phyloP scores from a whole-genome alignment of 2,888 invertebrate genomes.

The Drosophila flavopinicola region DNA sequence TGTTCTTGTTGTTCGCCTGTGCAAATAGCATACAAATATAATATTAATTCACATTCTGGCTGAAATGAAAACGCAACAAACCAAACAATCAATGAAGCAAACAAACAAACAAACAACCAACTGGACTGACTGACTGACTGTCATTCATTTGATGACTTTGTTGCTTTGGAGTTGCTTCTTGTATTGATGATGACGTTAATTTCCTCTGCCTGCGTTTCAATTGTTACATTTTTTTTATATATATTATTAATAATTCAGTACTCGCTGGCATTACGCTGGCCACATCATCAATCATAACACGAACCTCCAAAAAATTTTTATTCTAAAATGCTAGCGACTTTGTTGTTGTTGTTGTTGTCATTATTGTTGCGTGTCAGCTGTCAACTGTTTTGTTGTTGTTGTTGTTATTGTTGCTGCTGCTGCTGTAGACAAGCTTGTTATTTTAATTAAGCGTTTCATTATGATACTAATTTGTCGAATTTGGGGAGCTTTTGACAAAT shows the following conservation, averaged over 20 bases:
- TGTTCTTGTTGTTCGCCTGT: slow-evolving; percentile 34
- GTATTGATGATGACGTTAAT: slow-evolving; percentile 53
- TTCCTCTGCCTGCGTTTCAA: slow-evolving; percentile 56
- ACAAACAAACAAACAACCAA: slow-evolving; percentile 22
- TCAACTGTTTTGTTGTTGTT: slow-evolving; percentile 32
- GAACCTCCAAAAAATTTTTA: slow-evolving; percentile 48
- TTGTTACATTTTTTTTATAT: slow-evolving; percentile 41
- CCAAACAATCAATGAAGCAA: slow-evolving; percentile 35
- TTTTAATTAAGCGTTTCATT: slow-evolving; percentile 75
- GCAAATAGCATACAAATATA: slow-evolving; percentile 61
- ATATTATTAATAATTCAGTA: slow-evolving; percentile 51
- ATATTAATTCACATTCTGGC: slow-evolving; percentile 63
- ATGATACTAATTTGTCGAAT: slow-evolving; percentile 68
- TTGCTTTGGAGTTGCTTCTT: slow-evolving; percentile 2
- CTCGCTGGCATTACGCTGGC: slow-evolving; percentile 38
- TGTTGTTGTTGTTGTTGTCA: slow-evolving; percentile 36
- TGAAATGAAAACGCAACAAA: slow-evolving; percentile 27
- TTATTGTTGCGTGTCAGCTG: slow-evolving; percentile 61
- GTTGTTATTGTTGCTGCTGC: slow-evolving; percentile 31
- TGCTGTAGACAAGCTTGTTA: slow-evolving; percentile 57
- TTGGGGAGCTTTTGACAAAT: slow-evolving; percentile 20
- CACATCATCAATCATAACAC: slow-evolving; percentile 65
- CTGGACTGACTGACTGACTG: slow-evolving; percentile 26
- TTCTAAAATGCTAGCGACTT: slow-evolving; percentile 43
- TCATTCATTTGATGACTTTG: slow-evolving; percentile 58